These are phyloP conservation scores for Operophtera brumata DNA, from an alignment of 2,888 invertebrate genomes.

Conservation along the genomic window DNA sequence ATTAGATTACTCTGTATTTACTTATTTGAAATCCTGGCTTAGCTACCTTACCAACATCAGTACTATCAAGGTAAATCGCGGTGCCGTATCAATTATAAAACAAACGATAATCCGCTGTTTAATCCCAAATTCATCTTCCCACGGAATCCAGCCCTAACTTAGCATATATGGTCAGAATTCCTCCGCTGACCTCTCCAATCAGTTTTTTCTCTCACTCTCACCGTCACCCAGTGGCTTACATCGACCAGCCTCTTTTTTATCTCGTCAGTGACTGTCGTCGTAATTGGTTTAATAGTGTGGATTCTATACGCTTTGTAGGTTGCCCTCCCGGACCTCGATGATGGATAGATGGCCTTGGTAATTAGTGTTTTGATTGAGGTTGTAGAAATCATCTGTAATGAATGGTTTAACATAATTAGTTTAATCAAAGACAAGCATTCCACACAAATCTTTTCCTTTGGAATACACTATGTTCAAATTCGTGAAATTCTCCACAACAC, in stretches of 20 bases:
- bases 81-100: no score
- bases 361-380: slow-evolving; percentile 21
- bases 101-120: slow-evolving; percentile 8
- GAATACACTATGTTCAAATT: no score
- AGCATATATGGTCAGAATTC: slow-evolving; percentile 31
- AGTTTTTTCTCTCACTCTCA: slow-evolving; percentile 44
- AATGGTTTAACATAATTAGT: background rate
- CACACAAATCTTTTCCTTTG: no score
- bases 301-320: slow-evolving; percentile 41
- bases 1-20: no score
- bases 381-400: background rate
- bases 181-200: slow-evolving; percentile 32
- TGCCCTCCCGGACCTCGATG: slow-evolving; percentile 49
- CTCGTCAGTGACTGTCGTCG: slow-evolving; percentile 38
- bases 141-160: slow-evolving; percentile 25
- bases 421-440: background rate
- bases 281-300: slow-evolving; percentile 58
- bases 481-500: no score
- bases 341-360: slow-evolving; percentile 25
- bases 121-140: slow-evolving; percentile 9
- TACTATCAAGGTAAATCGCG: no score
- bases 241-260: slow-evolving; percentile 50
- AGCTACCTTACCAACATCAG: no score
- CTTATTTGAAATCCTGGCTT: no score
- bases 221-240: slow-evolving; percentile 51